Evolutionary conservation across 2,113 vertebrate species (phyloP).

Genomic region (Gulo gulo): DNA sequence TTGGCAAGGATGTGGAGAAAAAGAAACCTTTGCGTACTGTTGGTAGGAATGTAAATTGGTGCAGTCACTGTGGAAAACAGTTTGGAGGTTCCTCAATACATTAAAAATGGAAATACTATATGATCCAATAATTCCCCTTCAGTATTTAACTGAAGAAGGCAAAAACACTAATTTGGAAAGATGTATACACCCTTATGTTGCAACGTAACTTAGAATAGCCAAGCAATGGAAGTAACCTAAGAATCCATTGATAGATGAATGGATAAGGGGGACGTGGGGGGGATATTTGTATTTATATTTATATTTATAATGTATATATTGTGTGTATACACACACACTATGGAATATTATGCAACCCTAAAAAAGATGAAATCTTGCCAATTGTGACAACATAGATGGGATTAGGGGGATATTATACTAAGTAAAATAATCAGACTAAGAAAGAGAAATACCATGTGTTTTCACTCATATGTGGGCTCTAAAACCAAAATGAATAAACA

Average conservation of each 20-base stretch:
- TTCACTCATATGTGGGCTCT: neutral
- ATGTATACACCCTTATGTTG: neutral
- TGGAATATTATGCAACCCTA: neutral
- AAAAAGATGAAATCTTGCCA: neutral
- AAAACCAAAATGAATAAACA: neutral
- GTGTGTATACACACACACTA: neutral
- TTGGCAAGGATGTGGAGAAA: neutral
- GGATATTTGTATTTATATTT: no score
- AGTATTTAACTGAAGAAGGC: neutral
- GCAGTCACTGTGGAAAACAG: neutral
- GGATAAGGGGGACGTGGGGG: neutral
- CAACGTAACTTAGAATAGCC: neutral
- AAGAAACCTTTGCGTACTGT: neutral
- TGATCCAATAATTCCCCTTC: neutral
- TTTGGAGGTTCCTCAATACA: neutral
- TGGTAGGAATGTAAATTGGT: neutral
- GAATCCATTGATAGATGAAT: neutral
- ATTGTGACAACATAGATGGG: neutral
- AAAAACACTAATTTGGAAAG: neutral
- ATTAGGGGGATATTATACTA: neutral
- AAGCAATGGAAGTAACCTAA: neutral
- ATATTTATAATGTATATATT: no score
- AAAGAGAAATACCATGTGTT: neutral
- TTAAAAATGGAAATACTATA: neutral
- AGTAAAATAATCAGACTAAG: neutral